Evolutionary conservation across 2,113 vertebrate species (phyloP), one percentile per base, ranked within the genome.

Genomic region (Strigops habroptila): DNA sequence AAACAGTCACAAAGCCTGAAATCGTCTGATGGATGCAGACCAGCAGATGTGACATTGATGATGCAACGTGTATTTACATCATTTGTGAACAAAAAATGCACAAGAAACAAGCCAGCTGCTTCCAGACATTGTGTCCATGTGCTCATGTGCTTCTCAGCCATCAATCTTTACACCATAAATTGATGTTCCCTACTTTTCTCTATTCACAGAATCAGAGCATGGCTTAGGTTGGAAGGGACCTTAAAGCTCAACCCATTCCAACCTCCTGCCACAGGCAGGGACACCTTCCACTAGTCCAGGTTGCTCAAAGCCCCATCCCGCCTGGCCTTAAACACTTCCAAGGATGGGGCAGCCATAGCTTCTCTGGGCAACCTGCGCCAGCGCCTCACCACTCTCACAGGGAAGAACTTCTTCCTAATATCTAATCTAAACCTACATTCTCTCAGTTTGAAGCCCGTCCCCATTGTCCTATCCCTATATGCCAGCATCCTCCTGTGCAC

Each of bases 101-200:
- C 41, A 53, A 31, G 33, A n/a, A 30, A 48, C 49, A 31, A 62
- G 64, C 25, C 41, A 14, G 12, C 2, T 15, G 19, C 12, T 37
- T 39, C 14, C 39, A 5, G 1, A 30, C 3, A 10, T 6, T 4
- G 46, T 37, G 46, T 8, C 75, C 11, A 11, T 1, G n/a, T 21
- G 28, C 78, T 55, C 53, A 21, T 3, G 30, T 21, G 31, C 68
- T 85, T 55, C 46, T 46, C 62, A 10, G 39, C 22, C 52, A 28
- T 7, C 48, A 4, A 17, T 21, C 23, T 12, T 13, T 2, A 52
- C 1, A 14, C n/a, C 33, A 24, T 59, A 59, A 35, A 35, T 59
- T 59, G 57, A 35, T 35, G 22, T 10, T 59, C 33, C 22, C 57
- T 24, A 22, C 33, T 35, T 59, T 59, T 35, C 33, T 59, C n/a